A percentile compares a stretch with the other conserved stretches of the same genome.
Conservation (phyloP, 2,888 invertebrate species). For the Himalopsyche tibetana region DNA sequence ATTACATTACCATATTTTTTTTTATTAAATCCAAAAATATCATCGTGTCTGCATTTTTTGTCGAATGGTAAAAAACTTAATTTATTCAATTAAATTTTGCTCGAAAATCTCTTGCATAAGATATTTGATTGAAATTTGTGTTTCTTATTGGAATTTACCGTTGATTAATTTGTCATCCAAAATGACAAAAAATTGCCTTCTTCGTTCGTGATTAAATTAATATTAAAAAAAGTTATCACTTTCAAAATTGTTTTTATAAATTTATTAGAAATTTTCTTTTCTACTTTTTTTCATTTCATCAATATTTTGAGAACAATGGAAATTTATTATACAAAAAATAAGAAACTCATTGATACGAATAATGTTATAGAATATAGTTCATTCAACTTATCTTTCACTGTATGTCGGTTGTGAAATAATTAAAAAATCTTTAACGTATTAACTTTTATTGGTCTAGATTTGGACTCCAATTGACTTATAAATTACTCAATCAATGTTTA, state of each 20-base stretch:
- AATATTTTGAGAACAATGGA: too few species aligned
- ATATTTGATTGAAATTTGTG: conserved; percentile 28
- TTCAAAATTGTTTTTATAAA: background rate
- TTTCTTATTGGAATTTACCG: conserved; percentile 4
- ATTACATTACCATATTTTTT: background rate
- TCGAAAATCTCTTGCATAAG: background rate
- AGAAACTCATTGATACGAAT: too few species aligned
- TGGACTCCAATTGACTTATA: too few species aligned
- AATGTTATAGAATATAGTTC: too few species aligned
- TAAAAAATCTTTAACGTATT: too few species aligned
- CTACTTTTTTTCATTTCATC: too few species aligned
- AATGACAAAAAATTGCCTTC: background rate
- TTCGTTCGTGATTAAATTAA: conserved; percentile 3
- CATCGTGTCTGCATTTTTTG: background rate
- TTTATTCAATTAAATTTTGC: background rate
- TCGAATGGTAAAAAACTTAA: background rate
- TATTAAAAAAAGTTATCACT: background rate
- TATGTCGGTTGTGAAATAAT: too few species aligned
- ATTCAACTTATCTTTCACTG: too few species aligned
- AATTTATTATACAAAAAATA: too few species aligned
- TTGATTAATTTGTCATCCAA: conserved; percentile 4
- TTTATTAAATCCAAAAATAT: background rate
- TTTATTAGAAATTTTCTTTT: too few species aligned
- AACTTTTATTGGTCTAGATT: too few species aligned
- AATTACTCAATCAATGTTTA: too few species aligned